Base-by-base conservation (phyloP, 2,888 invertebrate species). In the Machimus rusticus region DNA sequence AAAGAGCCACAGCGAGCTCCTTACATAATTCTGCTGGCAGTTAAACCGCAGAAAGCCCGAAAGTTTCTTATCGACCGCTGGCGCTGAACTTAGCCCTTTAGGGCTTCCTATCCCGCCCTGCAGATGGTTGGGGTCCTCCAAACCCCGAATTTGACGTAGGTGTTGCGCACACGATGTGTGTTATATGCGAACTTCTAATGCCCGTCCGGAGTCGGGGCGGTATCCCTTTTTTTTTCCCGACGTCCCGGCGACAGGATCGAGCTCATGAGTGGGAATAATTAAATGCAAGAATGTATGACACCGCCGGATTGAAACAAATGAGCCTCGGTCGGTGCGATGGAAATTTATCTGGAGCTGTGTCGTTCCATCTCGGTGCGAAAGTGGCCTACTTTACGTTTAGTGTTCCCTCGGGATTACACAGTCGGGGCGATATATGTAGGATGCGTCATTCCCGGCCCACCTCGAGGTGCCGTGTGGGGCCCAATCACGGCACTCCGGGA, bases 11-110 rank as follows among this genome's bases (percentile, higher is more conserved):
- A 57, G 66, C 57, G 19, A n/a, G 39, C 37, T 37, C 12, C n/a
- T 84, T 66, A 84, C 82, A 51, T 51, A 51, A 79, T 79, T 79
- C 51, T 51, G 37, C 46, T 51, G 14, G 51, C 37, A 79, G 79
- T 51, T 51, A 79, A 79, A 79, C 79, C 79, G 31, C 79, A 79
- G 51, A 79, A 79, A 79, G 51, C 23, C 79, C 79, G 79, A 79
- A 79, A 79, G 51, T 79, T 51, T 79, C 51, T 79, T 79, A 84
- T 84, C 82, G 82, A 84, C 82, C 82, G 82, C 82, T 66, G 57
- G 55, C 39, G 46, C 19, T 28, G 57, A 84, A 66, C 37, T 43
- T 84, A 84, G 57, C 37, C 82, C 82, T 66, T 84, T 84, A 34
- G 37, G 28, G 12, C 55, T 82, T 23, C 66, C 37, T 9, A 8